Evolutionary conservation across 2,797 vertebrate species (phyloP), one percentile per base, ranked within the genome.

Genomic region (Rhinichthys osculus): DNA sequence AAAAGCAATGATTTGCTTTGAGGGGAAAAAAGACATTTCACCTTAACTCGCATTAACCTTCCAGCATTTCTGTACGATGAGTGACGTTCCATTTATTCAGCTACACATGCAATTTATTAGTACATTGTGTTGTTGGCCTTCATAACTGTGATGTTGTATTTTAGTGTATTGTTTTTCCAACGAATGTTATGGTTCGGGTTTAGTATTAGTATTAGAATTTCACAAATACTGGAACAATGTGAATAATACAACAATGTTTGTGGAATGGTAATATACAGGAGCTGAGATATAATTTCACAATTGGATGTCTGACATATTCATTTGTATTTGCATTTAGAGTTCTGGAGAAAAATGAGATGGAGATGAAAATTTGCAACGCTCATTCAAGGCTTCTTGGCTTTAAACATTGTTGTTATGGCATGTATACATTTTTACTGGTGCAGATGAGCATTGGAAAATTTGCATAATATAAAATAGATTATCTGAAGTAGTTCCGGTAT

Each of bases 271-370:
- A 50, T 70, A 17, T 80, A 73, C 57, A 52, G 59, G n/a, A 64
- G 73, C 40, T 81, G 71, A 88, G 57, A 35, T 78, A 59, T 76
- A 9, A 84, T 35, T 78, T 17, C 23, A n/a, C 30, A n/a, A 64
- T 82, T 69, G 66, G 62, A 82, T 44, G 21, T 21, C 54, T 52
- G 40, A 62, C 66, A 78, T 66, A n/a, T 71, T 73, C 19, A 88
- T 72, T 82, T 69, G 47, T 54, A 42, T 66, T 70, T 40, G 62
- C n/a, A 17, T 84, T 80, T 54, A 72, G 47, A 76, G 69, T 54
- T 42, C 44, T 30, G 10, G 7, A 72, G 16, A 54, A 72, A 70
- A 62, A 73, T 38, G 83, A 83, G 44, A 67, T 79, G 57, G 83
- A 83, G 44, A 67, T 79, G 57, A n/a, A 33, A 70, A 44, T 54